These are phyloP conservation scores for Acanthoscelides obtectus DNA, from an alignment of 2,888 invertebrate species.

Conservation along the genomic window DNA sequence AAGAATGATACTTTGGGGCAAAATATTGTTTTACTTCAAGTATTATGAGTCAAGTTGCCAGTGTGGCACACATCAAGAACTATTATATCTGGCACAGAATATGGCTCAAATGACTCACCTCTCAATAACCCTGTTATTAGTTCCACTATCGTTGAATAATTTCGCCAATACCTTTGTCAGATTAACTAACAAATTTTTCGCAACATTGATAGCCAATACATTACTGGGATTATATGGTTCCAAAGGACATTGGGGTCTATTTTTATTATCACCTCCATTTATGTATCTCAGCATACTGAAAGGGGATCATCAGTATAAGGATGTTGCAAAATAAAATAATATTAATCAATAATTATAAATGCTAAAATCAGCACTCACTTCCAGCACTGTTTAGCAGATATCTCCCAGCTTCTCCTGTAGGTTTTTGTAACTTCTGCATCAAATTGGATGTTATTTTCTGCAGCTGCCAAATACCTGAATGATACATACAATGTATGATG, in stretches of 20 bases:
- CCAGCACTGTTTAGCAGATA: conserved; percentile 15
- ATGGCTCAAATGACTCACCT: background rate
- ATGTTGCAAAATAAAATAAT: background rate
- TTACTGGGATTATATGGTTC: background rate
- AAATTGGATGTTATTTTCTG: conserved; percentile 26
- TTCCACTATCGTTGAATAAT: background rate
- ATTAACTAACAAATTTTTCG: background rate
- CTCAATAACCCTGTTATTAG: background rate
- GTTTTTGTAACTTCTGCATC: conserved; percentile 9
- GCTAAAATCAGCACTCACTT: background rate
- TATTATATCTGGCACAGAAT: no score
- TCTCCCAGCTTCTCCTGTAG: conserved; percentile 27
- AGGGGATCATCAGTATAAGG: no score
- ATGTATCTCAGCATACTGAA: background rate
- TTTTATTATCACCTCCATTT: background rate
- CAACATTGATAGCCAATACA: background rate
- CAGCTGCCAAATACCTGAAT: conserved; percentile 34
- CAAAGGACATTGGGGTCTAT: background rate
- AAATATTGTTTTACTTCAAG: no score
- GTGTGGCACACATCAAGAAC: no score
- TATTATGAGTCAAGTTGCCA: no score
- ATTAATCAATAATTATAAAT: background rate
- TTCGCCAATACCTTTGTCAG: background rate
- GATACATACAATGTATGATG: no score
- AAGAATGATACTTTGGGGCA: no score